phyloP scores from a whole-genome alignment of 1,140 invertebrate species.

The Tetragnatha versicolor region DNA sequence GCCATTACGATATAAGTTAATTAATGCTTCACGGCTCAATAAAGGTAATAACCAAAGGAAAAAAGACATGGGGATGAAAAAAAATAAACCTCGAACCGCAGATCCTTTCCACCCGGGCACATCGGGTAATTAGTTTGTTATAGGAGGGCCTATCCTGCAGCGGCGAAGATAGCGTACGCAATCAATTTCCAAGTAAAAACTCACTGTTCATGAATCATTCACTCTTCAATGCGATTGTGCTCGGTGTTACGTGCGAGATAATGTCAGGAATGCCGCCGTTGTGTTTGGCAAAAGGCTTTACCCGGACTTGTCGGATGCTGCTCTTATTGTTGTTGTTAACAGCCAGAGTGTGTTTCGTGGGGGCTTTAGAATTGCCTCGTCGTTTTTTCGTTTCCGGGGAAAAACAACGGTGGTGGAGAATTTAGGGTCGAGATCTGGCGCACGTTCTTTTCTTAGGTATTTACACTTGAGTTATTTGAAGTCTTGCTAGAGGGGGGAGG shows the following conservation, averaged over 20 bases:
- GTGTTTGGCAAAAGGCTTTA: conserved; percentile 29
- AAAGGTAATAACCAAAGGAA: conserved; percentile 14
- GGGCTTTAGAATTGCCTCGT: too few relatives aligned
- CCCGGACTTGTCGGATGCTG: background rate
- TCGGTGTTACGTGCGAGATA: conserved; percentile 38
- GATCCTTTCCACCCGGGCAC: conserved; percentile 27
- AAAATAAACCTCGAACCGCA: conserved; percentile 9
- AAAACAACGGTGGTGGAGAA: too few relatives aligned
- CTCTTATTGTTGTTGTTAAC: background rate
- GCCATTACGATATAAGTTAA: conserved; percentile 41
- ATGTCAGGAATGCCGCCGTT: conserved; percentile 19
- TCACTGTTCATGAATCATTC: conserved; percentile 43
- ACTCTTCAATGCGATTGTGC: conserved; percentile 45
- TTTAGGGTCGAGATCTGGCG: too few relatives aligned
- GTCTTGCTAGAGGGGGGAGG: too few relatives aligned
- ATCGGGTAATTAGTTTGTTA: conserved; percentile 48
- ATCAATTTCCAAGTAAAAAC: conserved; percentile 52
- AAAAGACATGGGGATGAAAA: background rate
- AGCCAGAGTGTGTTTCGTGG: too few relatives aligned
- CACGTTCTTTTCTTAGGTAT: too few relatives aligned
- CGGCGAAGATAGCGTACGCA: conserved; percentile 27
- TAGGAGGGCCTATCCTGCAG: conserved; percentile 18
- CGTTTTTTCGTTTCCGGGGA: too few relatives aligned
- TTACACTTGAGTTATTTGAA: too few relatives aligned
- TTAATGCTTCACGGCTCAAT: conserved; percentile 43